phyloP scores from a whole-genome alignment of 1,140 invertebrate genomes.

The Chymomyza costata region DNA sequence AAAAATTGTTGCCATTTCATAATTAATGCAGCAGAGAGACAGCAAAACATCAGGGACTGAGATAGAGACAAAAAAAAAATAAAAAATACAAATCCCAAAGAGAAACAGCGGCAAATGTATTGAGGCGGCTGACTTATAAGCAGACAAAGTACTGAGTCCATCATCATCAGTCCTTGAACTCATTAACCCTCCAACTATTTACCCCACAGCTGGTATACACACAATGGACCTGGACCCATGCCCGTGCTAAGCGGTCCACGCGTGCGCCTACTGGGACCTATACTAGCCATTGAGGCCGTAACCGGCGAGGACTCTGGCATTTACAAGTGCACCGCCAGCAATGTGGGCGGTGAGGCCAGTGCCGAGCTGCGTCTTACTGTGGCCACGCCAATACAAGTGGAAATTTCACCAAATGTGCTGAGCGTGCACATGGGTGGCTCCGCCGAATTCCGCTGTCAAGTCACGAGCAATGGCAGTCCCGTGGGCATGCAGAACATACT shows the following conservation, averaged over 20 bases:
- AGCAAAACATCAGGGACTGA: neutral
- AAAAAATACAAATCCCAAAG: too few relatives aligned
- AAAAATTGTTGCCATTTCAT: conserved; percentile 56
- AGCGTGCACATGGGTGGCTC: conserved; percentile 86
- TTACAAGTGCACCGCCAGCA: conserved; percentile 83
- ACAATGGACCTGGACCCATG: conserved; percentile 80
- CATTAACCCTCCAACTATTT: neutral
- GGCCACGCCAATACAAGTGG: conserved; percentile 82
- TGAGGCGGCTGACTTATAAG: conserved; percentile 7
- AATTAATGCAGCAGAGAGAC: conserved; percentile 51
- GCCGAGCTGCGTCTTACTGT: conserved; percentile 82
- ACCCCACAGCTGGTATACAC: conserved; percentile 80
- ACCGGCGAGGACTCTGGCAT: conserved; percentile 82
- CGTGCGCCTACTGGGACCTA: conserved; percentile 81
- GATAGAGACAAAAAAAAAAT: neutral
- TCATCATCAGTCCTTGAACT: conserved; percentile 41
- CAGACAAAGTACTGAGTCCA: too few relatives aligned
- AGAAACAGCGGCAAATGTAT: conserved; percentile 52
- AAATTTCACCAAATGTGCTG: conserved; percentile 82
- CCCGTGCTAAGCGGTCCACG: conserved; percentile 81
- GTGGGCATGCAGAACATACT: conserved; percentile 74
- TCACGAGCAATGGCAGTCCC: conserved; percentile 76
- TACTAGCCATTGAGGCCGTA: conserved; percentile 84
- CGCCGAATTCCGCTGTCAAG: conserved; percentile 84
- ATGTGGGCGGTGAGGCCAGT: conserved; percentile 82